These are phyloP conservation scores for Tachina lurida DNA, from an alignment of 2,888 invertebrate species.

Conservation along the genomic window DNA sequence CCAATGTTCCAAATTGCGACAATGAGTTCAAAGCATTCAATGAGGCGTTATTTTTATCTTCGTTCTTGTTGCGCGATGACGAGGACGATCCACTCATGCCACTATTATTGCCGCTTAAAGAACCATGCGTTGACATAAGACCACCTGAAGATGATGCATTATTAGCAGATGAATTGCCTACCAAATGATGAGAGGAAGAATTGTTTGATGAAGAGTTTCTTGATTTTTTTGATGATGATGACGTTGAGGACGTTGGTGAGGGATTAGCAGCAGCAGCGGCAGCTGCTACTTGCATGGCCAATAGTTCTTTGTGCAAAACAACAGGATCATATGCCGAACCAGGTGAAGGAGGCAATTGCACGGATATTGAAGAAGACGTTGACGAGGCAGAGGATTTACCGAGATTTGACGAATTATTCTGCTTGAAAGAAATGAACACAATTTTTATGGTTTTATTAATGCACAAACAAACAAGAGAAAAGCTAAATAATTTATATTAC, in stretches of 20 bases:
- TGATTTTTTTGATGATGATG: conserved; percentile 73
- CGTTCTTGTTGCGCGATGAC: conserved; percentile 76
- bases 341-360: conserved; percentile 77
- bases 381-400: conserved; percentile 80
- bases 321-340: conserved; percentile 82
- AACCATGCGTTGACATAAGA: conserved; percentile 79
- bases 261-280: conserved; percentile 79
- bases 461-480: neutral
- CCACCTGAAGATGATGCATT: conserved; percentile 73
- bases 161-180: conserved; percentile 56
- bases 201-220: conserved; percentile 63
- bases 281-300: conserved; percentile 83
- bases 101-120: conserved; percentile 71
- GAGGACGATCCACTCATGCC: conserved; percentile 63
- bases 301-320: conserved; percentile 82
- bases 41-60: conserved; percentile 82
- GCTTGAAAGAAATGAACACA: neutral
- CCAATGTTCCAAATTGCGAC: conserved; percentile 81
- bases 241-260: conserved; percentile 75
- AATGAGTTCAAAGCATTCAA: conserved; percentile 82
- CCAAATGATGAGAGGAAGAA: conserved; percentile 71
- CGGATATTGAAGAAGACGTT: conserved; percentile 69
- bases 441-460: neutral
- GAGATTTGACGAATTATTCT: conserved; percentile 80
- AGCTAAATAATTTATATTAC: conserved; percentile 70